Evolutionary conservation across 2,113 vertebrate species (phyloP).

Genomic region (Apteryx mantelli): DNA sequence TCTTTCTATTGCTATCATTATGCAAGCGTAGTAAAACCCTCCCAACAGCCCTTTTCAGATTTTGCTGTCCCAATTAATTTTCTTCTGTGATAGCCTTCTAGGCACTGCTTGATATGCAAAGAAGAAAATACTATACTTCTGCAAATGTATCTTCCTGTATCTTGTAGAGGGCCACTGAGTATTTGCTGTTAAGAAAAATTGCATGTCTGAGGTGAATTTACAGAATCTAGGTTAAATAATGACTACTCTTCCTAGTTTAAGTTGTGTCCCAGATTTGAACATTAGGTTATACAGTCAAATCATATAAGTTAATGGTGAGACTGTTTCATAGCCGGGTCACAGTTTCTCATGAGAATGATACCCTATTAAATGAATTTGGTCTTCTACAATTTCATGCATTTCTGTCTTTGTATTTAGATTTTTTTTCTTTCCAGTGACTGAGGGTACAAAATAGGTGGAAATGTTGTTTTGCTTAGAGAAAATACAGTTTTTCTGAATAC

Average conservation of each 20-base stretch:
- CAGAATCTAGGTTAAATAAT: conserved; percentile 74
- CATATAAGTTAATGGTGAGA: conserved; percentile 65
- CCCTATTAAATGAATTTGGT: conserved; percentile 35
- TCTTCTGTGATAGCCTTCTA: conserved; percentile 3
- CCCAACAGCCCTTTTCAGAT: conserved; percentile 28
- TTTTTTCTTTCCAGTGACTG: neutral
- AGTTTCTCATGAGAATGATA: conserved; percentile 56
- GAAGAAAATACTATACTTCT: conserved; percentile 14
- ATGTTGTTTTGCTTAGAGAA: neutral
- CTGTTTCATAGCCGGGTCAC: conserved; percentile 51
- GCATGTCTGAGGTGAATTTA: conserved; percentile 67
- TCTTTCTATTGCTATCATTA: neutral
- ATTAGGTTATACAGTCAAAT: conserved; percentile 63
- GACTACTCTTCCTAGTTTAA: conserved; percentile 71
- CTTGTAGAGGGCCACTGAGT: conserved; percentile 49
- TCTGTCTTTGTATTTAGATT: neutral
- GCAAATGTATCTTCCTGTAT: conserved; percentile 39
- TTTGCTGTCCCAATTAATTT: conserved; percentile 43
- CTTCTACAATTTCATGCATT: neutral
- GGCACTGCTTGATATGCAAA: conserved; percentile 4
- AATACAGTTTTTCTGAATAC: neutral
- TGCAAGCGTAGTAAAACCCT: neutral
- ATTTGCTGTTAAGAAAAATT: conserved; percentile 42
- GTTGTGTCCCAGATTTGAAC: conserved; percentile 70
- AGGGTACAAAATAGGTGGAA: neutral